Percentiles rank a stretch among this genome's conserved stretches.
Evolutionary conservation across 2,113 vertebrate genomes (phyloP).

Genomic region (Amblyornis subalaris): DNA sequence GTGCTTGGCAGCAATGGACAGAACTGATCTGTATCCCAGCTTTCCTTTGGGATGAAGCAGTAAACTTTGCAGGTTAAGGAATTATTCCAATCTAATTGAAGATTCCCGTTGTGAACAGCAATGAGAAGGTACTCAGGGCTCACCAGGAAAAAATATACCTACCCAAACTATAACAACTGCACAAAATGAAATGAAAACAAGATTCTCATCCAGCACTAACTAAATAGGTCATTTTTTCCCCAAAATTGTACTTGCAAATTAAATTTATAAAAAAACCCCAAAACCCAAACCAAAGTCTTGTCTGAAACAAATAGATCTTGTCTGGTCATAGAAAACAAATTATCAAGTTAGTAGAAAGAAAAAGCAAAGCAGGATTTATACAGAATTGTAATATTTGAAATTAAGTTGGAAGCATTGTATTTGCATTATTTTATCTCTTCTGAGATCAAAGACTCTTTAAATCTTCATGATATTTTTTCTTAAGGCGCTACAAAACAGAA

Average conservation of each 20-base stretch:
- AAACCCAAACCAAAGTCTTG: background rate
- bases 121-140: fast-evolving
- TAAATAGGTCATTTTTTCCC: background rate
- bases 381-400: background rate
- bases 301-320: background rate
- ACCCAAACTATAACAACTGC: fast-evolving
- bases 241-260: background rate
- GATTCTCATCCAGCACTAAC: background rate
- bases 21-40: background rate
- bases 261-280: background rate
- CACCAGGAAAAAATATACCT: fast-evolving
- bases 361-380: background rate
- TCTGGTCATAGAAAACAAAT: background rate
- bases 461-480: background rate
- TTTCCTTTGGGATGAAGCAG: background rate
- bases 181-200: background rate
- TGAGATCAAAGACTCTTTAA: background rate
- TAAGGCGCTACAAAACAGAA: background rate
- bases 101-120: background rate
- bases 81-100: background rate
- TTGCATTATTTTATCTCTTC: background rate
- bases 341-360: background rate
- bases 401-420: background rate
- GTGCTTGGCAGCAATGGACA: background rate
- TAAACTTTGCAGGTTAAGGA: background rate